Base-by-base conservation (phyloP, 2,113 vertebrate genomes). In the Delphinapterus leucas region DNA sequence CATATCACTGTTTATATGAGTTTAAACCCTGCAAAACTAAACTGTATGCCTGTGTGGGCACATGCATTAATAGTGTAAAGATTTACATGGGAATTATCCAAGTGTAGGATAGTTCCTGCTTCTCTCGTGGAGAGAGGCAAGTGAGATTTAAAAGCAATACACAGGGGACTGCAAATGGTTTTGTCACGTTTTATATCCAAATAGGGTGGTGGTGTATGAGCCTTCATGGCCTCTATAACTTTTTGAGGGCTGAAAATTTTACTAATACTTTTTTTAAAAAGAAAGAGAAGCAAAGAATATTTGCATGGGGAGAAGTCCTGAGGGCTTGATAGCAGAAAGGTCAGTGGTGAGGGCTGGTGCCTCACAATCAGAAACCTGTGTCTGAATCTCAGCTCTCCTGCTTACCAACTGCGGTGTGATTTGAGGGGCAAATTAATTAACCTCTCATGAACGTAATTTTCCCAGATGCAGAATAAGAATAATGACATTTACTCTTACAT, bases 341-440 rank as follows among this genome's bases (percentile, higher is more conserved):
- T 81, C 82, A n/a, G 38, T 33, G 38, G 79, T 2, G 36, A 33
- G 74, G 82, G 53, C 58, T 63, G n/a, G 26, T 70, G 77, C 38
- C 88, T 92, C 25, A 6, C 25, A 85, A 68, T 83, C 49, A 26
- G 73, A 97, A 87, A 70, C 31, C 89, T 28, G 36, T 0, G 0
- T 60, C 63, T 47, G 70, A 74, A 31, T 93, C 93, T 86, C 79
- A 89, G 73, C 41, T 87, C 88, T 80, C 41, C 71, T 63, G 38
- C 28, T 70, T 25, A 11, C 79, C 53, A 60, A 70, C 68, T 23
- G 10, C 13, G 10, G 8, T 90, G 73, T 65, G 83, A 58, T 93
- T 93, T 61, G 63, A 87, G 71, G 90, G 90, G 86, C 92, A 89
- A 94, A 21, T 95, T 96, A 97, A 97, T 98, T 98, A 97, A 97